Evolutionary conservation across 2,797 vertebrate genomes (phyloP).

Genomic region (Sebastolobus altivelis): DNA sequence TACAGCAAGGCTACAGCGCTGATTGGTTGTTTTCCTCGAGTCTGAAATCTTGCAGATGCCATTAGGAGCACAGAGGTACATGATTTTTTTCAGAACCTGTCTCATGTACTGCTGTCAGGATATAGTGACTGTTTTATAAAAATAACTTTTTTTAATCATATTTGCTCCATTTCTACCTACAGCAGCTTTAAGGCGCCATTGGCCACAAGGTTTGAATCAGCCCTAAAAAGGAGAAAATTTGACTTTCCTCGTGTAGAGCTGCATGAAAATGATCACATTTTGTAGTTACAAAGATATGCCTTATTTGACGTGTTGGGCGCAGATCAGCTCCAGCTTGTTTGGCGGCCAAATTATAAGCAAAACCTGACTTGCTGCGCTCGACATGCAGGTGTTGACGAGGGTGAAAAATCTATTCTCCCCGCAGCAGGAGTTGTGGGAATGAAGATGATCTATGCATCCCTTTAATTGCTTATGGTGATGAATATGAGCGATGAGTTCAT

Average conservation of each 20-base stretch:
- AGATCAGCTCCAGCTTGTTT: constrained; percentile 3
- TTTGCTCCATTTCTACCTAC: too few species aligned
- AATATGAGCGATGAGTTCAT: constrained; percentile 55
- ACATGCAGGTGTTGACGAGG: not conserved
- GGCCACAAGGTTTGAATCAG: constrained; percentile 1
- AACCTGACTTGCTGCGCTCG: not conserved
- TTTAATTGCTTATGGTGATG: constrained; percentile 54
- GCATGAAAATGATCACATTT: not conserved
- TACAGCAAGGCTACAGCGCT: too few species aligned
- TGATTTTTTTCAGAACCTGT: too few species aligned
- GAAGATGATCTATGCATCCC: constrained; percentile 31
- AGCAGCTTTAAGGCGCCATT: too few species aligned
- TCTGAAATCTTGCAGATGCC: too few species aligned
- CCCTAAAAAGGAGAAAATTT: not conserved
- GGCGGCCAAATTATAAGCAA: not conserved
- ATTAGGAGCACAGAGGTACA: too few species aligned
- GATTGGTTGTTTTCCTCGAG: too few species aligned
- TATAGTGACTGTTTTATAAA: too few species aligned
- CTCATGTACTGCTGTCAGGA: too few species aligned
- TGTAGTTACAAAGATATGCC: not conserved
- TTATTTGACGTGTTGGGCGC: not conserved
- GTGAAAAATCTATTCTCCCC: constrained; percentile 21
- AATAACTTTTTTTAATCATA: too few species aligned
- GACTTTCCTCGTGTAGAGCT: not conserved
- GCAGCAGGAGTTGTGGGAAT: constrained; percentile 33